Percentiles rank a stretch among this genome's conserved stretches.
phyloP scores from a whole-genome alignment of 2,888 invertebrate genomes.

The Lacanobia wlatinum region DNA sequence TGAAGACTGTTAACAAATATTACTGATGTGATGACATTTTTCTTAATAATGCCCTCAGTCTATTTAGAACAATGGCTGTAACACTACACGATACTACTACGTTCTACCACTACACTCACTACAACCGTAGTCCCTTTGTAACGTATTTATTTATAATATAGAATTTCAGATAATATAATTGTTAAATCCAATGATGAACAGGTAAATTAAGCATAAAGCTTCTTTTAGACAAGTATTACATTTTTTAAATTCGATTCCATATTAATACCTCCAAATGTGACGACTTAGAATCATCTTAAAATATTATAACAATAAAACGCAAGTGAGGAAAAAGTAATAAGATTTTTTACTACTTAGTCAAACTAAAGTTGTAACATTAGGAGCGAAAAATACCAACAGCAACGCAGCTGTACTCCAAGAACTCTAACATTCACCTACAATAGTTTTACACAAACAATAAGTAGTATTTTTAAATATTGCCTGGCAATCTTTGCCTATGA shows the following conservation, averaged over 20 bases:
- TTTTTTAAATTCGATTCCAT: no score
- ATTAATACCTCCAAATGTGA: not conserved
- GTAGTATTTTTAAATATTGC: conserved; percentile 79
- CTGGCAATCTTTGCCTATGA: conserved; percentile 77
- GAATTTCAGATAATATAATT: not conserved
- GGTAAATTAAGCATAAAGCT: not conserved
- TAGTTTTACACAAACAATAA: conserved; percentile 75
- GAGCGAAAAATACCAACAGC: conserved; percentile 45
- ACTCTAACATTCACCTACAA: conserved; percentile 62
- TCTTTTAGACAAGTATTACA: not conserved
- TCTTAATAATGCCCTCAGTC: conserved; percentile 14
- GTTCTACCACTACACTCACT: conserved; percentile 14
- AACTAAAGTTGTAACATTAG: conserved; percentile 18
- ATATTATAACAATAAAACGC: not conserved
- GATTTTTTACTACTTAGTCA: not conserved
- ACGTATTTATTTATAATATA: conserved; percentile 17
- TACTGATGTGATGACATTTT: not conserved
- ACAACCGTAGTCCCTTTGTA: not conserved
- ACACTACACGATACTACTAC: conserved; percentile 10
- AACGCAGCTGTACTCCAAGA: conserved; percentile 33
- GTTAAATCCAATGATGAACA: not conserved
- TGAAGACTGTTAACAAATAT: not conserved
- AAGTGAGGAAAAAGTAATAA: not conserved
- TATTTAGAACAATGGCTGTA: conserved; percentile 35
- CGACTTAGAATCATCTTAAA: not conserved